Conservation (phyloP, 2,113 vertebrate species). For the Himantopus leucocephalus region DNA sequence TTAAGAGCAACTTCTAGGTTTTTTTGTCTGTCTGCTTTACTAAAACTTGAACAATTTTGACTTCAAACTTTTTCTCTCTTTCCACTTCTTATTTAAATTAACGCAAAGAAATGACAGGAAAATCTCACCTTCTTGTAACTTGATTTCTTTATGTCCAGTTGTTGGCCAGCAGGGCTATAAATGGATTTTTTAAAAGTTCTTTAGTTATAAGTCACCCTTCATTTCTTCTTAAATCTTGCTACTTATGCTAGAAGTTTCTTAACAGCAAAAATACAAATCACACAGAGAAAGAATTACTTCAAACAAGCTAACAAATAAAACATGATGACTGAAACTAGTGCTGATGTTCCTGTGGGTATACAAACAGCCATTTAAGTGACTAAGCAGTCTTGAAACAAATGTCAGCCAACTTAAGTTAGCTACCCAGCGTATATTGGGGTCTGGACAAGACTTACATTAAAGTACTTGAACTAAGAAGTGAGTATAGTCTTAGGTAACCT, state of each 20-base stretch:
- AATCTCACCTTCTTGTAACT: conserved; percentile 93
- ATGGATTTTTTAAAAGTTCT: conserved; percentile 13
- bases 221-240: neutral
- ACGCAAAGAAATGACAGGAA: neutral
- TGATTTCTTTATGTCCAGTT: conserved; percentile 94
- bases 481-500: neutral
- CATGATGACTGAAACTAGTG: neutral
- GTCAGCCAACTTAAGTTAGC: neutral
- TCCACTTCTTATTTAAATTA: neutral
- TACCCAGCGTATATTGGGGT: neutral
- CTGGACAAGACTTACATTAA: neutral
- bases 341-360: neutral
- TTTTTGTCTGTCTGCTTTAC: neutral
- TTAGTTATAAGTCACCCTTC: neutral
- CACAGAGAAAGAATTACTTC: neutral
- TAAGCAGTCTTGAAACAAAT: neutral
- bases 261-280: neutral
- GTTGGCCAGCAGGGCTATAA: conserved; percentile 86
- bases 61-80: neutral
- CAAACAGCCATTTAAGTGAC: neutral
- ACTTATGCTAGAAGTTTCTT: conserved; percentile 7
- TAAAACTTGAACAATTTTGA: neutral
- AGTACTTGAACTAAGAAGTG: neutral
- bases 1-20: neutral
- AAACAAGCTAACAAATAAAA: neutral